Conservation (phyloP, 2,797 vertebrate genomes). For the Antennarius maculatus region DNA sequence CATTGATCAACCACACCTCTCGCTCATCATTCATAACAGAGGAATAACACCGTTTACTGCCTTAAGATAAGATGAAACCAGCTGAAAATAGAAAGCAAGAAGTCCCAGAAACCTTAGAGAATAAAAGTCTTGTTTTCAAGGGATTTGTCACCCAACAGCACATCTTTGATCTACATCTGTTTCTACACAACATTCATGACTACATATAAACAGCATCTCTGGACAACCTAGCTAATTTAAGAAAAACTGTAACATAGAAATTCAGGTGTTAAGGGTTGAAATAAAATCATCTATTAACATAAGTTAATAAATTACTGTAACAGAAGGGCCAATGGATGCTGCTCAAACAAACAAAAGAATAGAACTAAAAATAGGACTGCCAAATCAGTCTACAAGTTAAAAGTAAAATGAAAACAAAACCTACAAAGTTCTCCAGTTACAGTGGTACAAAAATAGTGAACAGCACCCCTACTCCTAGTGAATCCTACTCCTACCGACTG, state of each 20-base stretch:
- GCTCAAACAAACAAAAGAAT: no score
- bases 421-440: no score
- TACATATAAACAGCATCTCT: constrained; percentile 47
- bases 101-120: constrained; percentile 1
- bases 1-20: background rate
- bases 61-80: background rate
- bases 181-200: constrained; percentile 47
- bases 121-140: background rate
- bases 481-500: no score
- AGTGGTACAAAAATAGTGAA: no score
- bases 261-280: no score
- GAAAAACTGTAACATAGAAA: background rate
- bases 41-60: background rate
- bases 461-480: no score
- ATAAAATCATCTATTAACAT: no score
- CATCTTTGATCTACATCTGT: background rate
- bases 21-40: constrained; percentile 11
- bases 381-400: no score
- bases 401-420: no score
- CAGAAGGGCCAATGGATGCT: no score
- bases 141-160: no score
- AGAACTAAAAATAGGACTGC: no score
- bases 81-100: background rate
- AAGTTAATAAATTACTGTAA: background rate
- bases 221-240: constrained; percentile 8